A percentile compares a stretch with the other conserved stretches of the same genome.
Evolutionary conservation across 2,113 vertebrate species (phyloP).

Genomic region (Onychostoma macrolepis): DNA sequence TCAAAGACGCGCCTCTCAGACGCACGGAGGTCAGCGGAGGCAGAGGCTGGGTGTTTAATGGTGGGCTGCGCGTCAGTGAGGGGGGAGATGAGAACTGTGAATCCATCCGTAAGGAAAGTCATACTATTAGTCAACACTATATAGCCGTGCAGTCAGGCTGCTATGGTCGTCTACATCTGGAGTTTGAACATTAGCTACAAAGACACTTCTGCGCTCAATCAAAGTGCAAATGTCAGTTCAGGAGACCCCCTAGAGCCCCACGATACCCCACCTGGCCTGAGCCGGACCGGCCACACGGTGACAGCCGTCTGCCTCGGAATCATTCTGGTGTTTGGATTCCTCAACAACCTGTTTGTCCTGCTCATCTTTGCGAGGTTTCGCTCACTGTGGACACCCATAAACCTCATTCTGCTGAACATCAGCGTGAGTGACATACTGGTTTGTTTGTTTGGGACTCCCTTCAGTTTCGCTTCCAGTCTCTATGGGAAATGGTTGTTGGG

Average conservation of each 20-base stretch:
- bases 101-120: background rate
- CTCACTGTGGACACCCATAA: constrained; percentile 74
- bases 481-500: constrained; percentile 74
- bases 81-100: background rate
- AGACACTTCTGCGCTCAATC: constrained; percentile 60
- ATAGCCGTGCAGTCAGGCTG: constrained; percentile 30
- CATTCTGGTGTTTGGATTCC: constrained; percentile 69
- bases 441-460: constrained; percentile 73
- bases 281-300: constrained; percentile 68
- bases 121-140: constrained; percentile 18
- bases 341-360: constrained; percentile 70
- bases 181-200: constrained; percentile 66
- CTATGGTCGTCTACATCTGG: constrained; percentile 66
- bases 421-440: constrained; percentile 76
- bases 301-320: constrained; percentile 73
- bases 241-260: constrained; percentile 51
- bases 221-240: constrained; percentile 51
- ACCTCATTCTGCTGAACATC: constrained; percentile 78
- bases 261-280: constrained; percentile 56
- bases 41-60: background rate
- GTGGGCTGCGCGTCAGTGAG: background rate
- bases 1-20: background rate
- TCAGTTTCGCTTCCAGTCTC: constrained; percentile 77
- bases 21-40: background rate
- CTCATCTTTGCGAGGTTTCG: constrained; percentile 70